phyloP scores from a whole-genome alignment of 37 sponge, comb jelly and placozoan species.

The Petrosia ficiformis region DNA sequence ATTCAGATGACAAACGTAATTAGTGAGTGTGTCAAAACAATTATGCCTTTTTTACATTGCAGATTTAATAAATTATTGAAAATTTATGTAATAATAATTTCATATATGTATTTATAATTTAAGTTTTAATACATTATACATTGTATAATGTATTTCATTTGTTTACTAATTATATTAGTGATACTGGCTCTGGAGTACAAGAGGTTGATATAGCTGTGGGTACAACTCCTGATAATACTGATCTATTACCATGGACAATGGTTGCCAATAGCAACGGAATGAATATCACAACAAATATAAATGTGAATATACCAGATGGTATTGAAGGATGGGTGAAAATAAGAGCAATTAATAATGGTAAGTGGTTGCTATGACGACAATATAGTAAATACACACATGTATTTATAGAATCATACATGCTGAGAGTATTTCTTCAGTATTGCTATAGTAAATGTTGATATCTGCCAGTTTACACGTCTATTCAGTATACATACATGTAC shows the following conservation, averaged over 20 bases:
- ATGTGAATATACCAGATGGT: slow-evolving; percentile 63
- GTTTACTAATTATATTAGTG: slow-evolving; percentile 32
- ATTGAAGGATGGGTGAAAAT: slow-evolving; percentile 58
- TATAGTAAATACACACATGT: not conserved
- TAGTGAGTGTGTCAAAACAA: too few relatives aligned
- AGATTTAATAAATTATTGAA: too few relatives aligned
- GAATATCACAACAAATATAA: slow-evolving; percentile 16
- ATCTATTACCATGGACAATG: slow-evolving; percentile 54
- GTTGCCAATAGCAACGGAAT: not conserved
- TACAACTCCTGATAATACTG: slow-evolving; percentile 32
- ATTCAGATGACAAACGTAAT: too few relatives aligned
- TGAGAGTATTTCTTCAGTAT: too few relatives aligned
- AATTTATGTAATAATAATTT: not conserved
- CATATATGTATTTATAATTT: not conserved
- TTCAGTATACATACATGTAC: too few relatives aligned
- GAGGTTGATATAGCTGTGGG: slow-evolving; percentile 63
- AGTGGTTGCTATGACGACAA: not conserved
- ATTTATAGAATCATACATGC: not conserved
- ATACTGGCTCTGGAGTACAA: slow-evolving; percentile 54
- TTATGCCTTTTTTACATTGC: too few relatives aligned
- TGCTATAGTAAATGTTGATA: too few relatives aligned
- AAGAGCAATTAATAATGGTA: slow-evolving; percentile 75
- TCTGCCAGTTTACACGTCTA: too few relatives aligned
- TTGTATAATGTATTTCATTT: not conserved
- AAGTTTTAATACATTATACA: too few relatives aligned